Evolutionary conservation across 2,113 vertebrate genomes (phyloP).

Genomic region (Leptobrachium leishanense): DNA sequence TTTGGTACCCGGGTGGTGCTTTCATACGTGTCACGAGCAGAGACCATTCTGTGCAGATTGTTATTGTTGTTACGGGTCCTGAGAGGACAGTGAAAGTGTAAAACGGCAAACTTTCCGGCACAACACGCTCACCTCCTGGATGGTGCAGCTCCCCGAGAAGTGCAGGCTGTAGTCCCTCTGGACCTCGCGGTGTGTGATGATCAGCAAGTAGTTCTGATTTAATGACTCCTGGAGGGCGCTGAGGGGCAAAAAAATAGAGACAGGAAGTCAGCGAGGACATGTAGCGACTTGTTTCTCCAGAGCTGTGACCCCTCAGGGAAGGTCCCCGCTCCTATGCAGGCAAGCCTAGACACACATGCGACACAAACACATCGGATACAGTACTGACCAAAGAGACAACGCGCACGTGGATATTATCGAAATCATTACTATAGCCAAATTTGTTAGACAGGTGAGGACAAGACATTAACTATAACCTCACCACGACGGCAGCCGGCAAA

Average conservation of each 20-base stretch:
- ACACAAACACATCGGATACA: conserved; percentile 66
- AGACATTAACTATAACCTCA: no score
- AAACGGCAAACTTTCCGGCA: background rate
- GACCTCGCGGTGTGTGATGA: conserved; percentile 94
- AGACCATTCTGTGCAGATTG: background rate
- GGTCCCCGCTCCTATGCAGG: conserved; percentile 74
- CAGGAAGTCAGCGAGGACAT: conserved; percentile 82
- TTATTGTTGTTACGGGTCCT: background rate
- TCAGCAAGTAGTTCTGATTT: conserved; percentile 98
- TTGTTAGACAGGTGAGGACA: conserved; percentile 11
- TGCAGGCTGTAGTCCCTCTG: conserved; percentile 98
- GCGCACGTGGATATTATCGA: conserved; percentile 14
- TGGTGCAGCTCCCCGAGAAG: conserved; percentile 96
- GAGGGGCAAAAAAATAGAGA: conserved; percentile 78
- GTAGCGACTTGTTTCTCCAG: conserved; percentile 82
- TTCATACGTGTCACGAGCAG: background rate
- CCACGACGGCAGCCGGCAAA: no score
- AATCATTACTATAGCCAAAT: conserved; percentile 16
- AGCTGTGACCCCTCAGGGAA: conserved; percentile 74
- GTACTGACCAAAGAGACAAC: conserved; percentile 71
- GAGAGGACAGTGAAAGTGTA: background rate
- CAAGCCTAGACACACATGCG: conserved; percentile 78
- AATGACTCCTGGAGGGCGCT: conserved; percentile 94
- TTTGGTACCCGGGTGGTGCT: background rate
- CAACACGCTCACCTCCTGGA: conserved; percentile 89